Conservation (phyloP, 2,888 invertebrate genomes). For the Invenusta paracnida region DNA sequence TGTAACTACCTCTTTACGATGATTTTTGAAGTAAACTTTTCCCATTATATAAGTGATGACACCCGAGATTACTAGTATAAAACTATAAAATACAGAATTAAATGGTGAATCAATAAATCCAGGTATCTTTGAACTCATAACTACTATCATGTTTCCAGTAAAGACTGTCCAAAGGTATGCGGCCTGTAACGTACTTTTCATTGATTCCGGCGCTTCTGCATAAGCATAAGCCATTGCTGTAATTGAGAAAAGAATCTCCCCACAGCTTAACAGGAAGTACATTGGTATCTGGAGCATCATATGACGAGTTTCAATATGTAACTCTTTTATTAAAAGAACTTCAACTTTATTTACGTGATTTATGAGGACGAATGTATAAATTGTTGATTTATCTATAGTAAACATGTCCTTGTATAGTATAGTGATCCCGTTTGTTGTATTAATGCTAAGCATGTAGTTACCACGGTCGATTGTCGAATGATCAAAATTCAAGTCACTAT, state of each 20-base stretch:
- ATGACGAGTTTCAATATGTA: conserved; percentile 44
- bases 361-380: background rate
- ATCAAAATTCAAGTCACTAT: background rate
- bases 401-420: background rate
- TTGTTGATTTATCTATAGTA: background rate
- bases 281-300: conserved; percentile 48
- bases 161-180: conserved; percentile 86
- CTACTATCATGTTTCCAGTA: conserved; percentile 85
- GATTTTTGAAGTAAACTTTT: too few species aligned
- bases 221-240: conserved; percentile 49
- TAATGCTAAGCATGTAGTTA: background rate
- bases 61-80: too few species aligned
- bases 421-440: background rate
- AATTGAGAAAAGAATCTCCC: conserved; percentile 48
- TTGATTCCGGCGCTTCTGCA: conserved; percentile 70
- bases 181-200: conserved; percentile 89
- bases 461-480: background rate
- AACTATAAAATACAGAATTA: too few species aligned
- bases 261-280: conserved; percentile 48
- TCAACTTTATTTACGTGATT: background rate
- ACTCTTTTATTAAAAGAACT: conserved; percentile 34
- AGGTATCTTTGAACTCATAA: conserved; percentile 55
- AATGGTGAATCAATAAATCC: too few species aligned
- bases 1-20: too few species aligned
- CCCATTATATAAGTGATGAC: too few species aligned